A percentile compares a stretch with the other conserved stretches of the same genome.
Evolutionary conservation across 2,888 invertebrate species (phyloP).

Genomic region (Monoplex corrugatus): DNA sequence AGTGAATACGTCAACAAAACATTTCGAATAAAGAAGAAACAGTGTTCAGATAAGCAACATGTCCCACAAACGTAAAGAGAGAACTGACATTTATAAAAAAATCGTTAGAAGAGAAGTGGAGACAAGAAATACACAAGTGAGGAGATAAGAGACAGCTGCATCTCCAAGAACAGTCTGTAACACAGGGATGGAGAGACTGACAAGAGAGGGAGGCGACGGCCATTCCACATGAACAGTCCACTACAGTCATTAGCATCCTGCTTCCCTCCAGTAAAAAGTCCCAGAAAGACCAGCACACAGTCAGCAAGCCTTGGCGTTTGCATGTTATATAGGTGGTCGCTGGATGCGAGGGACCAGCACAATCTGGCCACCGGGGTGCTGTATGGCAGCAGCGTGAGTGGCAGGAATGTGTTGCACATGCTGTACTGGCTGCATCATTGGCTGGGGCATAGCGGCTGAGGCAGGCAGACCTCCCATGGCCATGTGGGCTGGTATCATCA

Average conservation of each 20-base stretch:
- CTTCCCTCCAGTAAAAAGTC: too few species aligned
- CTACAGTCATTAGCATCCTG: too few species aligned
- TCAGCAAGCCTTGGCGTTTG: not conserved
- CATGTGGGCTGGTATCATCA: conserved; percentile 55
- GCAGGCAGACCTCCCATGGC: conserved; percentile 5
- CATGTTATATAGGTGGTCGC: conserved; percentile 63
- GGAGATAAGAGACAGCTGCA: not conserved
- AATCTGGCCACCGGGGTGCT: conserved; percentile 65
- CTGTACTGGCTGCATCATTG: conserved; percentile 21
- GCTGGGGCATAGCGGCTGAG: conserved; percentile 31
- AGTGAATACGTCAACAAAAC: too few species aligned
- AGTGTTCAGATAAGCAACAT: too few species aligned
- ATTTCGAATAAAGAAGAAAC: too few species aligned
- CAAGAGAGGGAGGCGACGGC: not conserved
- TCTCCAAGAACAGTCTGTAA: not conserved
- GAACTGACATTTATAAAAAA: too few species aligned
- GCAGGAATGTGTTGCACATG: conserved; percentile 42
- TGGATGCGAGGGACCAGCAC: conserved; percentile 71
- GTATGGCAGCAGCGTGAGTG: conserved; percentile 39
- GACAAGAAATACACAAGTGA: not conserved
- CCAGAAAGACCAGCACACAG: not conserved
- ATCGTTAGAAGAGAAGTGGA: too few species aligned
- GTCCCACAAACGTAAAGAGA: too few species aligned
- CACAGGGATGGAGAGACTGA: not conserved
- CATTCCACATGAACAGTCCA: not conserved